Conservation (phyloP, 1,140 invertebrate genomes). For the Bombus sylvicola region DNA sequence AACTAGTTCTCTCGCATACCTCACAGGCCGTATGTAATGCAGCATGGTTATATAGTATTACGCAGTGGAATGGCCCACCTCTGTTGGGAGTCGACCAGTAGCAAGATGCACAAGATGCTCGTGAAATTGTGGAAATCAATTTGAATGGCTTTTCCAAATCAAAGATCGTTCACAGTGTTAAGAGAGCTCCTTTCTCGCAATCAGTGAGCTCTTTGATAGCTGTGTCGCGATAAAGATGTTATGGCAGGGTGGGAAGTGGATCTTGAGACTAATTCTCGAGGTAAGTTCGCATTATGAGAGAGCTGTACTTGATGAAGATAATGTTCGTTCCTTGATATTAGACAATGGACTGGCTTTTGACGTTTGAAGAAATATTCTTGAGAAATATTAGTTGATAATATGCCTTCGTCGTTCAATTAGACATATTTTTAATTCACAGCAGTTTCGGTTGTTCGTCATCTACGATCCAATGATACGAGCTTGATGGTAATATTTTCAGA, state of each 20-base stretch:
- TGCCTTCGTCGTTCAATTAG: too few species aligned
- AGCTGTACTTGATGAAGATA: background rate
- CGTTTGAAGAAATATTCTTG: background rate
- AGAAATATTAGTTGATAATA: too few species aligned
- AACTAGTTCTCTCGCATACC: slow-evolving; percentile 68
- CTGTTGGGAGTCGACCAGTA: slow-evolving; percentile 61
- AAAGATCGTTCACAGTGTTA: background rate
- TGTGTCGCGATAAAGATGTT: background rate
- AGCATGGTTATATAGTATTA: slow-evolving; percentile 77
- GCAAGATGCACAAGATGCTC: slow-evolving; percentile 40
- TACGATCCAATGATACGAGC: too few species aligned
- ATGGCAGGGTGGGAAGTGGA: background rate
- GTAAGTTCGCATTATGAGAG: background rate
- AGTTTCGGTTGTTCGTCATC: too few species aligned
- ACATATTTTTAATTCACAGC: too few species aligned
- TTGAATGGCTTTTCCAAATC: background rate
- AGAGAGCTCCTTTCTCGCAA: background rate
- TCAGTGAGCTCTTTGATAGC: too few species aligned
- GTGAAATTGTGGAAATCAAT: slow-evolving; percentile 57
- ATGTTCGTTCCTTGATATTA: background rate
- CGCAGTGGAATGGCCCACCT: slow-evolving; percentile 63
- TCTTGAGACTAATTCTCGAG: background rate
- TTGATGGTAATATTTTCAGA: too few species aligned
- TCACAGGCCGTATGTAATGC: slow-evolving; percentile 74
- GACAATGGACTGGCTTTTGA: background rate